phyloP scores from a whole-genome alignment of 2,888 invertebrate genomes.

The Cylloceria caligata region DNA sequence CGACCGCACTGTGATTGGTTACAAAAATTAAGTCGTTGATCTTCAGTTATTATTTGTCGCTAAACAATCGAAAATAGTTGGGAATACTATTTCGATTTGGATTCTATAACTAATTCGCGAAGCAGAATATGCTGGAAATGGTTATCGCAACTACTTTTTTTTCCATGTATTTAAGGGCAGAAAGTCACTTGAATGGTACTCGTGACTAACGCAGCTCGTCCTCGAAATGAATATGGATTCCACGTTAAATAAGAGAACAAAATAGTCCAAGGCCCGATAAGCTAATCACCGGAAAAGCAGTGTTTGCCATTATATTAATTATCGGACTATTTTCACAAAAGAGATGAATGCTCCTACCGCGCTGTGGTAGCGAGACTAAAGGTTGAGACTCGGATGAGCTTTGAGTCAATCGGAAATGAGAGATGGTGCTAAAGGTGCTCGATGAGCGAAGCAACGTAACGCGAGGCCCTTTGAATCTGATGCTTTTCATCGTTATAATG shows the following conservation, averaged over 20 bases:
- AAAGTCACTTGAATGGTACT: neutral
- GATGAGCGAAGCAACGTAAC: conserved; percentile 49
- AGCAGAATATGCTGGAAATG: too few species aligned
- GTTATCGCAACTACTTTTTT: too few species aligned
- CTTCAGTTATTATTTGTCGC: too few species aligned
- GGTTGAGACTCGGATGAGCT: conserved; percentile 23
- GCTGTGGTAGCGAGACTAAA: neutral
- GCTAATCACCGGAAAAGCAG: conserved; percentile 41
- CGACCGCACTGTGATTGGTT: too few species aligned
- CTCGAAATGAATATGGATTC: conserved; percentile 25
- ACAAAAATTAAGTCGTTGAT: too few species aligned
- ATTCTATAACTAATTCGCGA: too few species aligned
- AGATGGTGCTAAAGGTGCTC: conserved; percentile 21
- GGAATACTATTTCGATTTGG: too few species aligned
- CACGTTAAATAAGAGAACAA: neutral
- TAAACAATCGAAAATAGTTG: too few species aligned
- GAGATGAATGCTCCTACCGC: conserved; percentile 36
- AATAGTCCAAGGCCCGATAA: conserved; percentile 13
- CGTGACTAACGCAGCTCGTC: neutral
- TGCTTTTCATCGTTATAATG: conserved; percentile 3
- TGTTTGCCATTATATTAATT: conserved; percentile 48
- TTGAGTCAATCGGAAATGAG: conserved; percentile 42
- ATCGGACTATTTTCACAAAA: conserved; percentile 2
- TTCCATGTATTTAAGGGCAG: neutral
- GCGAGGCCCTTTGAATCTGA: conserved; percentile 37